Conservation (phyloP, 2,797 vertebrate genomes). For the Pterois miles region DNA sequence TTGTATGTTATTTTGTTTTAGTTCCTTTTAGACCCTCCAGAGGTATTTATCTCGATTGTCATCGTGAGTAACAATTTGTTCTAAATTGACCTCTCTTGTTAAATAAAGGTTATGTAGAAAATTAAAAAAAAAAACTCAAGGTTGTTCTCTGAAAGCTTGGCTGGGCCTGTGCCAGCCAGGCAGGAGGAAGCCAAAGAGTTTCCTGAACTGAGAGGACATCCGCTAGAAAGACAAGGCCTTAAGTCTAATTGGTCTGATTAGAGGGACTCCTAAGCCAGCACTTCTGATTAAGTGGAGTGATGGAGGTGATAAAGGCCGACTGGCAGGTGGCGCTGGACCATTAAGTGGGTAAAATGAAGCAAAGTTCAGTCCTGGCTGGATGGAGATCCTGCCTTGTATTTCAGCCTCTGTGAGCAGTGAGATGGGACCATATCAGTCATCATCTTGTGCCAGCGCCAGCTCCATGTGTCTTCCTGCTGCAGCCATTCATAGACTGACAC, state of each 20-base stretch:
- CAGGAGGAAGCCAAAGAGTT: slow-evolving; percentile 39
- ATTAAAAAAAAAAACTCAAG: slow-evolving; percentile 31
- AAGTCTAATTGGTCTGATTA: slow-evolving; percentile 75
- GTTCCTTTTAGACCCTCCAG: background rate
- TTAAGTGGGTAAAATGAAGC: slow-evolving; percentile 54
- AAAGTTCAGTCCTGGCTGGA: slow-evolving; percentile 31
- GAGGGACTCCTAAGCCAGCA: slow-evolving; percentile 59
- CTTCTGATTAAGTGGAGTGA: slow-evolving; percentile 73
- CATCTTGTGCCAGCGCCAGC: slow-evolving; percentile 10
- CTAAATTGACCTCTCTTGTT: slow-evolving; percentile 37
- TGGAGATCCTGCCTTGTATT: slow-evolving; percentile 13
- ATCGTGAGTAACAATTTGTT: slow-evolving; percentile 25
- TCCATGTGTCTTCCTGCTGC: slow-evolving; percentile 21
- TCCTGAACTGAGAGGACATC: slow-evolving; percentile 46
- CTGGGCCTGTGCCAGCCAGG: slow-evolving; percentile 32
- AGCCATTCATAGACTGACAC: slow-evolving; percentile 34
- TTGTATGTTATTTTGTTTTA: background rate
- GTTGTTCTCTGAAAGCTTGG: slow-evolving; percentile 35
- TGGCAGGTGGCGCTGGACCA: slow-evolving; percentile 56
- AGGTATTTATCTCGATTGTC: slow-evolving; percentile 22
- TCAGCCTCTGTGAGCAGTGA: slow-evolving; percentile 17
- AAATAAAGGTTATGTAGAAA: slow-evolving; percentile 39
- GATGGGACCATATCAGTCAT: slow-evolving; percentile 49
- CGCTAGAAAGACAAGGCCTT: slow-evolving; percentile 45
- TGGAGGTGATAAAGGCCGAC: slow-evolving; percentile 61